Evolutionary conservation across 2,113 vertebrate species (phyloP).

Genomic region (Bubo scandiacus): DNA sequence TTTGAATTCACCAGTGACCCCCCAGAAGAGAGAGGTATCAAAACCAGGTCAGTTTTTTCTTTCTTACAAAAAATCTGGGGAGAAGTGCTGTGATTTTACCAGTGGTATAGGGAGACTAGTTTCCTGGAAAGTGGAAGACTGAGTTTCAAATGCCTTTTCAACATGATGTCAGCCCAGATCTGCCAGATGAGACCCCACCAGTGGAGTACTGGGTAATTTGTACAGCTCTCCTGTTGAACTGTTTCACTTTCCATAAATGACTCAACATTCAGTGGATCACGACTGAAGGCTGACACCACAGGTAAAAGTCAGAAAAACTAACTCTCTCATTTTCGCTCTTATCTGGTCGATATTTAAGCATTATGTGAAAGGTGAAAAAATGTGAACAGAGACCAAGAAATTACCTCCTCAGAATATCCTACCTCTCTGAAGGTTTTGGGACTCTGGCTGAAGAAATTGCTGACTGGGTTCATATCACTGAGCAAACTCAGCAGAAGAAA

Average conservation of each 20-base stretch:
- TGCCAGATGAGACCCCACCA: not conserved
- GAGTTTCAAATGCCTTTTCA: not conserved
- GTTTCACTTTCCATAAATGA: not conserved
- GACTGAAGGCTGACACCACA: not conserved
- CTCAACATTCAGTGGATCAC: not conserved
- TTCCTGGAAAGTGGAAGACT: not conserved
- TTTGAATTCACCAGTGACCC: not conserved
- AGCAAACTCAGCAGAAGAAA: not conserved
- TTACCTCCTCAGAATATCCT: not conserved
- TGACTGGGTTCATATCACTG: not conserved
- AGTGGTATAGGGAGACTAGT: not conserved
- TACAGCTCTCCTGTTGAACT: not conserved
- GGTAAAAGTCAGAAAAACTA: not conserved
- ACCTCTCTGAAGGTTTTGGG: not conserved
- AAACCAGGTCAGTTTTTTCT: not conserved
- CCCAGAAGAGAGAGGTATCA: not conserved
- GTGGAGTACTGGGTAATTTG: not conserved
- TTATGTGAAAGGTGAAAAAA: not conserved
- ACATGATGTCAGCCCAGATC: not conserved
- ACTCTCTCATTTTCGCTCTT: not conserved
- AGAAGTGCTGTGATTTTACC: not conserved
- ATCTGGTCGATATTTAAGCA: not conserved
- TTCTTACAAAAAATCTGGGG: not conserved
- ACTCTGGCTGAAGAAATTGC: not conserved
- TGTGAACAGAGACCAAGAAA: not conserved